Base-by-base conservation (phyloP, 2,888 invertebrate species). In the Lasius platythorax region DNA sequence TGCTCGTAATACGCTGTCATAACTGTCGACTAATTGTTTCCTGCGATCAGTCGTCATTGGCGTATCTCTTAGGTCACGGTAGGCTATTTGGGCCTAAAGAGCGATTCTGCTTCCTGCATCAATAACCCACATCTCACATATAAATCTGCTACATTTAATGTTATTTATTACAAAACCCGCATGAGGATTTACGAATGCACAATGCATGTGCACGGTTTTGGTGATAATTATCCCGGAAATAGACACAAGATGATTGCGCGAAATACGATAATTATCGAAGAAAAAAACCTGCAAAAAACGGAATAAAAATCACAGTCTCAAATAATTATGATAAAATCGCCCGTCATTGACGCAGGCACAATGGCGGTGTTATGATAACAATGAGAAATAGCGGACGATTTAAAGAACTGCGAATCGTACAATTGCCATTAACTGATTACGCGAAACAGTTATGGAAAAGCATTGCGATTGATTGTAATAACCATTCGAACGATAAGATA, bases 11-110 rank as follows among this genome's bases (percentile, higher is more conserved):
- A 11, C 11, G 6, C 64, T 75, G 46, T 56, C 58, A 61, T 33
- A 70, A 12, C 12, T 66, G 33, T 73, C 28, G 11, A 46, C 61
- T 79, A 79, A 79, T 79, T 79, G 3, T 61, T 79, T 79, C 73
- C 79, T 61, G 74, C 37, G 8, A 46, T 61, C 56, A 15, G 67
- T 56, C 15, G 30, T 67, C 58, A 79, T 58, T 33, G 46, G 2
- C 23, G 15, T 46, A 43, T 30, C 3, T 78, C n/a, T 40, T 18
- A 4, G 12, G 15, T 1, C 33, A 75, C 11, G 15, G 6, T 30
- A 11, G 3, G 1, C 5, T 61, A 15, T 11, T 78, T 70, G 30
- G 12, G 3, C 40, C 5, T 3, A 68, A 78, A 53, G 12, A 67
- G 8, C 9, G n/a, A 56, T 61, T 79, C 1, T 40, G 18, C 18